Base-by-base conservation (phyloP, 2,888 invertebrate genomes). In the Empis stercorea region DNA sequence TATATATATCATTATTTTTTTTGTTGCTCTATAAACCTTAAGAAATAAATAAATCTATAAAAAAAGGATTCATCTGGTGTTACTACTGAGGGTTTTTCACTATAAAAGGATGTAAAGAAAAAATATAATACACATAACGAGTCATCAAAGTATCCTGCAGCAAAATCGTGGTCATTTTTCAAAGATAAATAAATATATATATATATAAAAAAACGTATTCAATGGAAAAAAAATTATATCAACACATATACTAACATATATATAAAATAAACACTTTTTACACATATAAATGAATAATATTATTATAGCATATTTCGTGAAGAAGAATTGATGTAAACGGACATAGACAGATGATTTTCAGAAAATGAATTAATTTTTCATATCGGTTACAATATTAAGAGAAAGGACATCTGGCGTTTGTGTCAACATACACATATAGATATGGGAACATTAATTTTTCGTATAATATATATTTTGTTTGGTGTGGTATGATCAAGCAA, bases 351-450 rank as follows among this genome's bases (percentile, higher is more conserved):
- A 38, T 38, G 38, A 38, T 38, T 38, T 38, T 17, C 11, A 11
- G 13, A 38, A 38, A 38, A 38, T 38, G 38, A 38, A 38, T 38
- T 38, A 38, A 38, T 38, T 38, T 38, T 38, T 38, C 38, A 38
- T 38, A 38, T 17, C 17, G 16, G 10, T 14, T 13, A 16, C 15
- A 3, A 37, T 4, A 17, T 17, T n/a, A 38, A 17, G 16, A 15
- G 11, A 13, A 38, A 38, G 38, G 38, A 38, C 17, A 38, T 38
- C 38, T 38, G 38, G 38, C 17, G 38, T 37, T 37, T 37, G 17
- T 38, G 38, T 38, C 38, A 38, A 38, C 38, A 38, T 7, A 6
- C 2, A 27, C 9, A 27, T 27, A 27, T 27, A 27, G 6, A 27
- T 9, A 34, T 16, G n/a, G n/a, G 17, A 32, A 30, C 32, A 43